Evolutionary conservation across 2,888 invertebrate genomes (phyloP).

Genomic region (Tetranychus truncatus): DNA sequence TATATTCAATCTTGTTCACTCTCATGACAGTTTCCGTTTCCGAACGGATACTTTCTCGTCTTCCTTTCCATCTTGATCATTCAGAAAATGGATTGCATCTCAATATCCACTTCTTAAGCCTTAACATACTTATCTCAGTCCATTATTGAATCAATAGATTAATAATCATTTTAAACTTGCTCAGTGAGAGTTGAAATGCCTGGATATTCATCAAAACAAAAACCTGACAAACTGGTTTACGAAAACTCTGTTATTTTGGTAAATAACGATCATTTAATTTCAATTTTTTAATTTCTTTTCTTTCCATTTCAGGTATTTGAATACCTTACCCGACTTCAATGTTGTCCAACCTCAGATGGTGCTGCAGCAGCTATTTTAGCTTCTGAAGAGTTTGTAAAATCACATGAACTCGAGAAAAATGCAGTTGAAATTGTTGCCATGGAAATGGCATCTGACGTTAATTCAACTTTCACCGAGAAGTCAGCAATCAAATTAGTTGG

Average conservation of each 20-base stretch:
- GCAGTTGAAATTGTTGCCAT: slow-evolving; percentile 91
- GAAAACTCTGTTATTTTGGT: neutral
- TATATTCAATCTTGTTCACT: neutral
- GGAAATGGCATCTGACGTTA: slow-evolving; percentile 86
- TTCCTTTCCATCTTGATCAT: neutral
- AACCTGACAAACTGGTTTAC: no score
- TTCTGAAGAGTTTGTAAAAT: slow-evolving; percentile 70
- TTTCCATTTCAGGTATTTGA: slow-evolving; percentile 56
- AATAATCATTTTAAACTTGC: no score
- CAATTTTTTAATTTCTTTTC: neutral
- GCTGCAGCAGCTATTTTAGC: slow-evolving; percentile 78
- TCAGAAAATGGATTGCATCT: no score
- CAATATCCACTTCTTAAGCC: no score
- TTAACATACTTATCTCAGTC: no score
- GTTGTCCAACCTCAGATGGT: slow-evolving; percentile 84
- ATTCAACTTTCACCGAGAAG: slow-evolving; percentile 59
- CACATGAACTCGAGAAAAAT: slow-evolving; percentile 52
- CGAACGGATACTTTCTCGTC: neutral
- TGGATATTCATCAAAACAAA: no score
- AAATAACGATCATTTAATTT: neutral
- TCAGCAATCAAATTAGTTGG: slow-evolving; percentile 66
- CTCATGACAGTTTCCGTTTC: neutral
- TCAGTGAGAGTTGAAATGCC: no score
- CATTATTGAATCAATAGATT: no score
- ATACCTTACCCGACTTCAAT: slow-evolving; percentile 83